Conservation (phyloP, 1,140 invertebrate genomes). For the Charaxes varanes region DNA sequence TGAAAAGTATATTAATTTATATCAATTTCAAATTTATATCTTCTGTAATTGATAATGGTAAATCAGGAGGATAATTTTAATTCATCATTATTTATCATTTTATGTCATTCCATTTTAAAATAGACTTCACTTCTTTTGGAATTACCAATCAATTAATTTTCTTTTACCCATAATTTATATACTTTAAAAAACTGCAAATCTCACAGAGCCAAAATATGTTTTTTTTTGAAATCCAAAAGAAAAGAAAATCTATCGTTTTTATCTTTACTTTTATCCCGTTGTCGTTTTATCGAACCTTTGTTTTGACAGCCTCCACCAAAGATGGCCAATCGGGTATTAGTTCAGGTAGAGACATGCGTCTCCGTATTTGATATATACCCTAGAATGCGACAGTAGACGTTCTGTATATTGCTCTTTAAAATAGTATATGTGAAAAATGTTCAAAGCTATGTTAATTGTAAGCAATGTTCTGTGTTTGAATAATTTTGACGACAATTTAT, state of each 20-base stretch:
- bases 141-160: conserved; percentile 5
- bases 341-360: conserved; percentile 77
- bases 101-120: conserved; percentile 55
- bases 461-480: conserved; percentile 24
- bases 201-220: too few species aligned
- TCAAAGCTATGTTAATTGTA: conserved; percentile 35
- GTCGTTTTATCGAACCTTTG: conserved; percentile 77
- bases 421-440: conserved; percentile 15
- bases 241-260: conserved; percentile 31
- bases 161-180: not conserved
- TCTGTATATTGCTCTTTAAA: conserved; percentile 24
- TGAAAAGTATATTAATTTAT: not conserved
- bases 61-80: conserved; percentile 46
- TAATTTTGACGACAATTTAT: not conserved
- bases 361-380: conserved; percentile 79
- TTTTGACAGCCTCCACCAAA: conserved; percentile 76
- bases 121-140: conserved; percentile 38
- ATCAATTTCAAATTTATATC: not conserved
- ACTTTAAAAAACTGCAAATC: not conserved
- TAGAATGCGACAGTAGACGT: conserved; percentile 66
- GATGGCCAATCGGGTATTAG: conserved; percentile 78
- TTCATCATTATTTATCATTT: conserved; percentile 47
- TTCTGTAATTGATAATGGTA: conserved; percentile 25
- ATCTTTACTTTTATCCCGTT: conserved; percentile 48
- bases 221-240: conserved; percentile 33